Conservation (phyloP, 37 sponge, comb jelly and placozoan species). For the Diacarnus erythraeanus region DNA sequence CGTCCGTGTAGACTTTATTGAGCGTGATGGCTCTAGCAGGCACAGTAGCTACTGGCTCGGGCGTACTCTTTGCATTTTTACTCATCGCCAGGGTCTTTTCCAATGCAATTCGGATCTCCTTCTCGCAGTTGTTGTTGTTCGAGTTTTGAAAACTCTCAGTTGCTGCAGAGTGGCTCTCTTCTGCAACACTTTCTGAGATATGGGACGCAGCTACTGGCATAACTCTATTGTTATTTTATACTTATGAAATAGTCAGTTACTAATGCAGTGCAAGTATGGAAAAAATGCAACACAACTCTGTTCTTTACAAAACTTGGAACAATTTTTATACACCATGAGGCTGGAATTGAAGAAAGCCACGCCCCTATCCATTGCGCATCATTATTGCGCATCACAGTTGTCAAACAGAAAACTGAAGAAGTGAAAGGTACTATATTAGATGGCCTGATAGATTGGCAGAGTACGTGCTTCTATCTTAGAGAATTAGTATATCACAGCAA, state of each 20-base stretch:
- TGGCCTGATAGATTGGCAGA: too few relatives aligned
- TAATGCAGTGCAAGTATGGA: not conserved
- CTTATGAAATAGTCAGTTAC: not conserved
- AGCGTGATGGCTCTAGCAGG: conserved; percentile 75
- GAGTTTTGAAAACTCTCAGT: not conserved
- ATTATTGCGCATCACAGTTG: not conserved
- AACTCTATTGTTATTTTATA: not conserved
- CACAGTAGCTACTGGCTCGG: conserved; percentile 78
- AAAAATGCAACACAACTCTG: not conserved
- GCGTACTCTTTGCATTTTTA: conserved; percentile 63
- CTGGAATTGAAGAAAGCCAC: not conserved
- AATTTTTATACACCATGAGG: not conserved
- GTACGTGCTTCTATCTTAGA: too few relatives aligned
- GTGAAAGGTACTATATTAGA: not conserved
- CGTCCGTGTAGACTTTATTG: conserved; percentile 45
- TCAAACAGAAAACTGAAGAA: not conserved
- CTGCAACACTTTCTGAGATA: not conserved
- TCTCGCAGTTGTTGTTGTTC: conserved; percentile 50
- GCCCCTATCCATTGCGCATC: not conserved
- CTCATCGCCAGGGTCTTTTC: conserved; percentile 75
- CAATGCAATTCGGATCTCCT: conserved; percentile 68
- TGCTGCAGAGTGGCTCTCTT: not conserved
- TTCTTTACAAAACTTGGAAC: not conserved
- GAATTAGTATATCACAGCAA: not conserved
- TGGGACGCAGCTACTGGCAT: conserved; percentile 21